These are phyloP conservation scores for Eutolmus rufibarbis DNA, from an alignment of 2,888 invertebrate genomes.

Conservation along the genomic window DNA sequence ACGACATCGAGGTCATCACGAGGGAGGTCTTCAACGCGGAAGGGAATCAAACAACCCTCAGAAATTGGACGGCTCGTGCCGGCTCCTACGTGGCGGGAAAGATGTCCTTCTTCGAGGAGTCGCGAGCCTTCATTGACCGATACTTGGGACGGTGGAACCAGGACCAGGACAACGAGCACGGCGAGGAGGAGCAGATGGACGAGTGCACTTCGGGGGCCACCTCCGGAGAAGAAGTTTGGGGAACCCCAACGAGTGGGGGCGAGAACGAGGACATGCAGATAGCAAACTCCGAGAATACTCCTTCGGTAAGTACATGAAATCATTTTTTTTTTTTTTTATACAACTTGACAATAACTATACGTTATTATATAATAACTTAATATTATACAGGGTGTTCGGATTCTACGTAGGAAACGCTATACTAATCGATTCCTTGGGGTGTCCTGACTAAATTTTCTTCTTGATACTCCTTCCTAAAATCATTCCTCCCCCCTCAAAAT, in stretches of 20 bases:
- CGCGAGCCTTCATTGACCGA: slow-evolving; percentile 64
- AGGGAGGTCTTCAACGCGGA: slow-evolving; percentile 50
- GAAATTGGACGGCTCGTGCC: slow-evolving; percentile 81
- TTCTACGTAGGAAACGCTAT: too few relatives aligned
- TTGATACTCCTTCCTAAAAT: too few relatives aligned
- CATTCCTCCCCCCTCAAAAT: too few relatives aligned
- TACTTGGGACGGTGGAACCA: slow-evolving; percentile 67
- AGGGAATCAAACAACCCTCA: slow-evolving; percentile 44
- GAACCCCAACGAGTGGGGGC: slow-evolving; percentile 86
- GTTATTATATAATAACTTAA: too few relatives aligned
- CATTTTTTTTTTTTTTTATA: background rate
- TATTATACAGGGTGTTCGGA: too few relatives aligned
- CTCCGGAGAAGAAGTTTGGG: slow-evolving; percentile 88
- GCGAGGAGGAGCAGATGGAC: slow-evolving; percentile 69
- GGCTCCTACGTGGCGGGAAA: slow-evolving; percentile 84
- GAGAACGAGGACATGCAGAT: slow-evolving; percentile 77
- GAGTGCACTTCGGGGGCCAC: slow-evolving; percentile 84
- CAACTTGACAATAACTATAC: too few relatives aligned
- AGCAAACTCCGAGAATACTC: slow-evolving; percentile 73
- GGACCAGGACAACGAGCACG: slow-evolving; percentile 50
- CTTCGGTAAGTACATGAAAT: slow-evolving; percentile 66
- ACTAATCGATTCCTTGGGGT: too few relatives aligned
- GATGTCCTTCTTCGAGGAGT: slow-evolving; percentile 74
- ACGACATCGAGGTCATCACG: slow-evolving; percentile 52
- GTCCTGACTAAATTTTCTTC: too few relatives aligned